Base-by-base conservation (phyloP, 2,113 vertebrate species). In the Riparia riparia region DNA sequence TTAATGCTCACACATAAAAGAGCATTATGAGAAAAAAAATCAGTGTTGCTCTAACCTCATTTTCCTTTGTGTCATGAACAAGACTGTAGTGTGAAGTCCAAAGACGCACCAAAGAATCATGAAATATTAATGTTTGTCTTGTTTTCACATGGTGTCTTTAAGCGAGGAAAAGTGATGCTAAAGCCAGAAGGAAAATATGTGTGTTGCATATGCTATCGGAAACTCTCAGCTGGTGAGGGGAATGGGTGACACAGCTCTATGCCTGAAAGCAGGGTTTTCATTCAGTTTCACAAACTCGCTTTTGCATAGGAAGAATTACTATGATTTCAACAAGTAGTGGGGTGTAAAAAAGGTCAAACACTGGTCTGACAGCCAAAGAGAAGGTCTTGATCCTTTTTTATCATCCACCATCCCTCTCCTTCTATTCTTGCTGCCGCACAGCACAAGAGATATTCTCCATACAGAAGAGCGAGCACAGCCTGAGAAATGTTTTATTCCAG, bases 61-160 rank as follows among this genome's bases (percentile, higher is more conserved):
- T 96, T 92, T 80, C 1, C 41, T 86, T 74, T 7, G 1, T 56
- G 42, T 81, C 12, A 8, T 44, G 69, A 94, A 68, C 47, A 89
- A 76, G 51, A 78, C 31, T 45, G n/a, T 9, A 28, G 50, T 9
- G 31, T 58, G 31, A 93, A 82, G 49, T 54, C 49, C 68, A 74
- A 89, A 70, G 72, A 82, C 77, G 53, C 50, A 81, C 12, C 1
- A 3, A 79, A 74, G 49, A 84, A 74, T 90, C 60, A 86, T 60
- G 37, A 78, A 80, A 86, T 28, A 91, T 69, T 88, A 32, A 44
- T 71, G 41, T 37, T 79, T 84, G 31, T 54, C 71, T 63, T 79
- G 39, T 82, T 95, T 93, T 87, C 84, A 89, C 53, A 61, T 81
- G n/a, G 42, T 92, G 53, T 41, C 74, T 87, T 92, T 93, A 69